Base-by-base conservation (phyloP, 2,113 vertebrate species). In the Poeciliopsis prolifica region DNA sequence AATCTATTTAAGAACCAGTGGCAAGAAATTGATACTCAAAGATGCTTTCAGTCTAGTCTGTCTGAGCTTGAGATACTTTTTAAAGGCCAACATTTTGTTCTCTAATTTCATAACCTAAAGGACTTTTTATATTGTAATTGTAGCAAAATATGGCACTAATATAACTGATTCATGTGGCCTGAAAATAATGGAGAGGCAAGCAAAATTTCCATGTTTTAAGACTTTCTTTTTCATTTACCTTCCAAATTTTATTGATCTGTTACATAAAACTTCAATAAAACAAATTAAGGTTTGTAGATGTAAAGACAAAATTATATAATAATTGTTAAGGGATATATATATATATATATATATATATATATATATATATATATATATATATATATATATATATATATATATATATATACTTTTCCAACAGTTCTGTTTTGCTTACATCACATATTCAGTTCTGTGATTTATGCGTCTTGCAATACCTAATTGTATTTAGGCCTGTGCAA, bases 401-500 rank as follows among this genome's bases (percentile, higher is more conserved):
- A 6, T 1, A 58, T 9, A 3, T 6, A 24, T 58, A n/a, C 24
- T 58, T n/a, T 58, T 24, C 6, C 51, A 24, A 58, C 22, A 58
- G 1, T 37, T 37, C 35, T n/a, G 2, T 58, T 9, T 58, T 58
- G 51, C n/a, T 58, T 58, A 19, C 51, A 58, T 54, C 7, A 22
- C 6, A 7, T 24, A 54, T 58, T 58, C 51, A 24, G 7, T 58
- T n/a, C 22, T 58, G 24, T 63, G 30, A 54, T 28, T 35, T 24
- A 31, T 68, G 15, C 30, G 13, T 15, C 42, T 29, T 78, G 9
- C 64, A 42, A 72, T 75, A 33, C 29, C 15, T 68, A 11, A 37
- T 37, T 37, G 17, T 68, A 3, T n/a, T 54, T 33, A 30, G 65
- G 44, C 24, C 2, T 58, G 51, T 75, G 81, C 85, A 86, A 89